Conservation (phyloP, 2,888 invertebrate species). For the Stenurella melanura region DNA sequence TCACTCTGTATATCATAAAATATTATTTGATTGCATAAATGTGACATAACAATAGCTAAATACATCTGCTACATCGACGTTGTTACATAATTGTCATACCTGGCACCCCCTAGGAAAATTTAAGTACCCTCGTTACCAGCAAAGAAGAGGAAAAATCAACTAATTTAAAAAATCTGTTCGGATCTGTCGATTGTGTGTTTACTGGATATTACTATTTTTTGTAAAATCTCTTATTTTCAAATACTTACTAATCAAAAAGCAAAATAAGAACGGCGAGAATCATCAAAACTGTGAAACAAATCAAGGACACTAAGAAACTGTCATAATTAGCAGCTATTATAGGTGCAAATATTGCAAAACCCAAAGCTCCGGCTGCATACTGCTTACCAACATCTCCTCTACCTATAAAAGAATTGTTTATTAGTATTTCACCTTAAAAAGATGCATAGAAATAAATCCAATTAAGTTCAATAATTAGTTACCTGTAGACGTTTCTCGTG, state of each 20-base stretch:
- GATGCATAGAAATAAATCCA: too few relatives aligned
- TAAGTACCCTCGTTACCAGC: too few relatives aligned
- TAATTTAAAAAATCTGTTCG: too few relatives aligned
- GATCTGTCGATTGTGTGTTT: too few relatives aligned
- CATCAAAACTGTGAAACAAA: slow-evolving; percentile 76
- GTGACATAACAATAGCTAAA: too few relatives aligned
- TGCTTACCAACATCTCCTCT: slow-evolving; percentile 88
- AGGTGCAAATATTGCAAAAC: slow-evolving; percentile 82
- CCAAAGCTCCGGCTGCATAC: slow-evolving; percentile 84
- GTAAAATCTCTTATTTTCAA: background rate
- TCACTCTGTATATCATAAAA: too few relatives aligned
- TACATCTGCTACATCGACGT: too few relatives aligned
- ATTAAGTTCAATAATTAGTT: slow-evolving; percentile 2
- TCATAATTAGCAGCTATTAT: slow-evolving; percentile 73
- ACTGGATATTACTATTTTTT: too few relatives aligned
- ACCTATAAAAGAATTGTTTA: slow-evolving; percentile 63
- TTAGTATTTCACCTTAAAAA: background rate
- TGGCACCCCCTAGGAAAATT: too few relatives aligned
- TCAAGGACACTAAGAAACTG: slow-evolving; percentile 76
- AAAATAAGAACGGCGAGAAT: slow-evolving; percentile 79
- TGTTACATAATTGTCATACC: too few relatives aligned
- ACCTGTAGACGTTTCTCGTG: slow-evolving; percentile 85
- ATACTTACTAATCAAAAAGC: slow-evolving; percentile 76
- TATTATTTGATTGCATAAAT: too few relatives aligned
- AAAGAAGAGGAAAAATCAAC: too few relatives aligned